These are phyloP conservation scores for Thumatha senex DNA, from an alignment of 2,888 invertebrate species.

Conservation along the genomic window DNA sequence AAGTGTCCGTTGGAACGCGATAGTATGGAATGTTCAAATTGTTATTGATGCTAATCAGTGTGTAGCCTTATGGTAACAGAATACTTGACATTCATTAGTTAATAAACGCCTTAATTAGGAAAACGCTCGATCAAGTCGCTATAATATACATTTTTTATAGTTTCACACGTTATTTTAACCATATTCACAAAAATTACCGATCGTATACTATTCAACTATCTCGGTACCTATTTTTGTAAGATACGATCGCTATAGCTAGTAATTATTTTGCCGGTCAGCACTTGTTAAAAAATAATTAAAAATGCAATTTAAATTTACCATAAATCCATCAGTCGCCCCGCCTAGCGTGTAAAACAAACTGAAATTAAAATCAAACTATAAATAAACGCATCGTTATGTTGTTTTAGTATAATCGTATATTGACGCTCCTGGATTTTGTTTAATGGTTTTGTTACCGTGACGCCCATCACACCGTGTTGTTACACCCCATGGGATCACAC, in stretches of 20 bases:
- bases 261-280: conserved; percentile 74
- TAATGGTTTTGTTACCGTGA: conserved; percentile 41
- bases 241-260: conserved; percentile 61
- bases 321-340: conserved; percentile 75
- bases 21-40: conserved; percentile 20
- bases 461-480: conserved; percentile 29
- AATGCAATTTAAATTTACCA: conserved; percentile 76
- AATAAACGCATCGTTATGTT: conserved; percentile 57
- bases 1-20: conserved; percentile 16
- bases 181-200: too few species aligned
- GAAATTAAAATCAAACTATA: conserved; percentile 58
- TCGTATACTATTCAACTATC: neutral
- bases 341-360: conserved; percentile 66
- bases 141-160: conserved; percentile 20
- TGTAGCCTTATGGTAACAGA: conserved; percentile 6
- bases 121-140: conserved; percentile 16
- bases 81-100: conserved; percentile 11
- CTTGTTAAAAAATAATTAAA: conserved; percentile 79
- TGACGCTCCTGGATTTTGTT: conserved; percentile 41
- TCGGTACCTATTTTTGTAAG: conserved; percentile 36
- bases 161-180: conserved; percentile 30
- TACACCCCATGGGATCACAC: conserved; percentile 25
- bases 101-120: conserved; percentile 14
- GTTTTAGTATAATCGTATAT: conserved; percentile 49
- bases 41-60: conserved; percentile 19